A percentile compares a stretch with the other conserved stretches of the same genome.
Conservation (phyloP, 2,888 invertebrate genomes). For the Nephrotoma flavescens region DNA sequence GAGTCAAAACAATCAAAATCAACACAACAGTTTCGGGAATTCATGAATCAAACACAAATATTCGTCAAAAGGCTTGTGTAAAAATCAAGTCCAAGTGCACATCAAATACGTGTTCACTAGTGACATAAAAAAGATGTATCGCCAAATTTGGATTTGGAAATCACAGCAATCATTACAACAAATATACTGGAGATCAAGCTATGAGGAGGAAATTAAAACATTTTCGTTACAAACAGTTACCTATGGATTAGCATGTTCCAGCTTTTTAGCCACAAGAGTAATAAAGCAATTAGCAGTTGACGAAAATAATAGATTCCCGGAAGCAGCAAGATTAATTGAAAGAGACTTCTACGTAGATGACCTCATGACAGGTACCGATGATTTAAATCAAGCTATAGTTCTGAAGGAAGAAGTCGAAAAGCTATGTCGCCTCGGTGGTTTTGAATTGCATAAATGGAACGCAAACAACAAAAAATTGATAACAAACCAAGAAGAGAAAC, state of each 20-base stretch:
- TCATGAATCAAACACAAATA: too few relatives aligned
- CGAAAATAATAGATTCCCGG: background rate
- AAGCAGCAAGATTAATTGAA: background rate
- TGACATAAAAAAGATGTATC: constrained; percentile 7
- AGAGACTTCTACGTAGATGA: too few relatives aligned
- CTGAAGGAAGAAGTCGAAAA: too few relatives aligned
- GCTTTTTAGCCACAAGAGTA: constrained; percentile 14
- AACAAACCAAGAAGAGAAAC: too few relatives aligned
- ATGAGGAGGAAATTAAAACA: constrained; percentile 6
- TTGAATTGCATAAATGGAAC: background rate
- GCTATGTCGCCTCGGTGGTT: background rate
- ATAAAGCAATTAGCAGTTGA: constrained; percentile 12
- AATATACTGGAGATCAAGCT: background rate
- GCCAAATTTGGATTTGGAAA: background rate
- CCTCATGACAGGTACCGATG: too few relatives aligned
- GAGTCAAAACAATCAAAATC: too few relatives aligned
- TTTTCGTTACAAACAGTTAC: constrained; percentile 13
- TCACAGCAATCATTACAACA: background rate
- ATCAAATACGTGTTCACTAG: constrained; percentile 8
- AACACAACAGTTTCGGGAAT: too few relatives aligned
- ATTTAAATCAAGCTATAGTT: background rate
- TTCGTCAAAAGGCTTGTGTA: too few relatives aligned
- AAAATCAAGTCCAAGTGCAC: too few relatives aligned
- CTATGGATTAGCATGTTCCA: constrained; percentile 15
- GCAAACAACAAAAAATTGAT: background rate